Evolutionary conservation across 2,113 vertebrate genomes (phyloP).

Genomic region (Sialia sialis): DNA sequence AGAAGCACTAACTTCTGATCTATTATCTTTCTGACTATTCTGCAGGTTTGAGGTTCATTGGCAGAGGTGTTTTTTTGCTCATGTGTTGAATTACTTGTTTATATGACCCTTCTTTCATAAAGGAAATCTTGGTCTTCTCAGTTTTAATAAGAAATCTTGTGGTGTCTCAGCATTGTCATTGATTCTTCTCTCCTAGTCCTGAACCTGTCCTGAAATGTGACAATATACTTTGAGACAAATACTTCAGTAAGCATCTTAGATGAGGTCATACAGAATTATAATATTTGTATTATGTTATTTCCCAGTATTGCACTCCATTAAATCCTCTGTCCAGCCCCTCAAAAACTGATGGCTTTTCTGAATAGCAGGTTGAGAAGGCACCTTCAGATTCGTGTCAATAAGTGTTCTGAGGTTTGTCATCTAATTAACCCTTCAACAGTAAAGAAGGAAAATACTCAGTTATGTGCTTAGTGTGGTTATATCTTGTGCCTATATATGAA

Average conservation of each 20-base stretch:
- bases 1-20: not conserved
- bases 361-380: not conserved
- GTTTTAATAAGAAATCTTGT: not conserved
- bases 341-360: not conserved
- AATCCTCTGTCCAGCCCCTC: not conserved
- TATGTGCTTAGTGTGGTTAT: not conserved
- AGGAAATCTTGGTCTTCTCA: not conserved
- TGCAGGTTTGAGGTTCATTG: not conserved
- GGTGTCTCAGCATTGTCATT: not conserved
- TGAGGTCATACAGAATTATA: not conserved
- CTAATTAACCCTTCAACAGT: not conserved
- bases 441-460: not conserved
- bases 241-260: not conserved
- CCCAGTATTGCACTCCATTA: not conserved
- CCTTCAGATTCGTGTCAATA: not conserved
- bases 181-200: not conserved
- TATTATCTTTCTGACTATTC: not conserved
- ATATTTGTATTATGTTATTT: not conserved
- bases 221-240: not conserved
- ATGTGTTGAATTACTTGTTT: not conserved
- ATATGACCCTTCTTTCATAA: not conserved
- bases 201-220: not conserved
- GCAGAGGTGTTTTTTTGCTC: rapidly evolving
- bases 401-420: not conserved
- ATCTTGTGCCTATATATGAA: not conserved